Evolutionary conservation across 1,140 invertebrate genomes (phyloP).

Genomic region (Xylocopa sonorina): DNA sequence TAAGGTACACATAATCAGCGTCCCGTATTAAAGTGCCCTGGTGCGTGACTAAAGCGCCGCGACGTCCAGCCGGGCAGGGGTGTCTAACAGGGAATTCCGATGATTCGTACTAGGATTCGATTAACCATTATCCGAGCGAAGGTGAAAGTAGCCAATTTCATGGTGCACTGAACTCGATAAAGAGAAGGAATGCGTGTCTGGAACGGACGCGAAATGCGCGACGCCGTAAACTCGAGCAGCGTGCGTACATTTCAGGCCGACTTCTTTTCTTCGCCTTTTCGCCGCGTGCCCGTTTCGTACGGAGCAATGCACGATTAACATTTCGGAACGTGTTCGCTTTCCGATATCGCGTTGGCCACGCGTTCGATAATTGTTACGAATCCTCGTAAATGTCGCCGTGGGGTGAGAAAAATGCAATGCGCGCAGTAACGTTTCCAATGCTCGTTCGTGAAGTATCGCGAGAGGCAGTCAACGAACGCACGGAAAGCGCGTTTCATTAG

Average conservation of each 20-base stretch:
- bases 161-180: conserved; percentile 63
- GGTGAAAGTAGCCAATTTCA: conserved; percentile 68
- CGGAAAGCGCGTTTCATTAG: too few species aligned
- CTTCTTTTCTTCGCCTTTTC: background rate
- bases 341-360: background rate
- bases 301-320: conserved; percentile 4
- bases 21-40: conserved; percentile 11
- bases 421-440: too few species aligned
- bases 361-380: conserved; percentile 6
- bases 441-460: too few species aligned
- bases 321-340: background rate
- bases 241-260: background rate
- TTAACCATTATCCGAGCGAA: conserved; percentile 57
- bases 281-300: background rate
- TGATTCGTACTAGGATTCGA: conserved; percentile 57
- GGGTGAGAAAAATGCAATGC: background rate
- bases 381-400: background rate
- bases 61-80: conserved; percentile 18
- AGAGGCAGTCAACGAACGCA: too few species aligned
- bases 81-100: conserved; percentile 45
- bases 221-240: background rate
- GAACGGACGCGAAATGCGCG: conserved; percentile 12
- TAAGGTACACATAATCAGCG: conserved; percentile 25
- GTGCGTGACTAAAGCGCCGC: conserved; percentile 29
- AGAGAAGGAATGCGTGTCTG: conserved; percentile 38